Percentiles rank a stretch among this genome's conserved stretches.
Conservation (phyloP, 1,140 invertebrate species). For the Zaprionus camerounensis region DNA sequence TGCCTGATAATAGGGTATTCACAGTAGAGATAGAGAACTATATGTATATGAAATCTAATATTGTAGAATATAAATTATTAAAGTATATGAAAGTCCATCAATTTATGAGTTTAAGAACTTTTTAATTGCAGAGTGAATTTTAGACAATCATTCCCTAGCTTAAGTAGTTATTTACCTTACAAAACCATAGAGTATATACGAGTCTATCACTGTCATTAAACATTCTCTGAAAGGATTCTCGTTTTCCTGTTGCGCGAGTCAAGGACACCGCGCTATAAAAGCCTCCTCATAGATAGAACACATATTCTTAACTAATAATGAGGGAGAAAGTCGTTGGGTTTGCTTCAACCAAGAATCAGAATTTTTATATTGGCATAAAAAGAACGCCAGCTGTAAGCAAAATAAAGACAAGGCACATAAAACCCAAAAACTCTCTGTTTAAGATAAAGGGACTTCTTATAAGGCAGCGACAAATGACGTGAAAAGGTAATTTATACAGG, state of each 20-base stretch:
- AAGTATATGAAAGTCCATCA: no score
- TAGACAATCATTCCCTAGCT: no score
- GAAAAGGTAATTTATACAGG: constrained; percentile 70
- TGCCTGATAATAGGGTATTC: not conserved
- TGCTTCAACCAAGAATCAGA: constrained; percentile 10
- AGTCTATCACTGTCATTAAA: not conserved
- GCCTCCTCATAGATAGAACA: constrained; percentile 11
- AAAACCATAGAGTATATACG: constrained; percentile 2
- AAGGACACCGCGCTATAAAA: constrained; percentile 29
- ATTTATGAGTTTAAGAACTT: no score
- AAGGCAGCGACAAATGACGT: constrained; percentile 66
- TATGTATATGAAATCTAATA: no score
- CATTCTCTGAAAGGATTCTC: not conserved
- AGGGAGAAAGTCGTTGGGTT: constrained; percentile 10
- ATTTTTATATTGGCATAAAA: constrained; percentile 40
- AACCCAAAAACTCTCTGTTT: constrained; percentile 21
- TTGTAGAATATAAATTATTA: no score
- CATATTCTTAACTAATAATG: constrained; percentile 32
- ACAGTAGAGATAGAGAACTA: no score
- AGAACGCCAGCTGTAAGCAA: constrained; percentile 31
- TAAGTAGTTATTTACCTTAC: no score
- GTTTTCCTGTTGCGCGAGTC: constrained; percentile 17
- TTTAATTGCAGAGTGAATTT: no score
- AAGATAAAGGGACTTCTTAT: constrained; percentile 57
- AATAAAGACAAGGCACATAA: constrained; percentile 27